Percentiles rank a stretch among this genome's conserved stretches.
Conservation (phyloP, 2,113 vertebrate species). For the Fregetta grallaria region DNA sequence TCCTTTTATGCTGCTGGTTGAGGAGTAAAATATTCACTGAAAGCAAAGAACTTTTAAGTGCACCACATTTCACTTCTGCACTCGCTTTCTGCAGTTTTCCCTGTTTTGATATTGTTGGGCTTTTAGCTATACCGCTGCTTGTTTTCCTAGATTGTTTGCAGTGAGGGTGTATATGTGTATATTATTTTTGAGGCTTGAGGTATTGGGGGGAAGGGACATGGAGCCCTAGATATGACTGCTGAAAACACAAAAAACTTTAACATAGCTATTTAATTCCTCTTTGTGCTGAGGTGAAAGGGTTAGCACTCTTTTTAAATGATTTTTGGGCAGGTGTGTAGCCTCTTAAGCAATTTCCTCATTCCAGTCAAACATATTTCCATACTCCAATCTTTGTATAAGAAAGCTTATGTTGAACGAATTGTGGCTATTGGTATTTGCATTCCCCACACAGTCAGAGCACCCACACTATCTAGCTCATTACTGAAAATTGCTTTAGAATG, state of each 20-base stretch:
- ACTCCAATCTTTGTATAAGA: neutral
- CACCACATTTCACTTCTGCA: neutral
- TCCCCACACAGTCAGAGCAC: neutral
- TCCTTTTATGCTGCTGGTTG: neutral
- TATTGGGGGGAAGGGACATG: accelerated
- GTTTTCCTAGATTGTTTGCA: neutral
- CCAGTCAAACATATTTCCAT: neutral
- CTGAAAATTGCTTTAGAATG: conserved; percentile 43
- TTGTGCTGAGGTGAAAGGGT: neutral
- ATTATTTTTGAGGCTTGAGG: neutral
- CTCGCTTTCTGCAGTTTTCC: neutral
- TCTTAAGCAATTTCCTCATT: neutral
- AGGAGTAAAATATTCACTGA: neutral
- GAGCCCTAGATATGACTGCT: neutral
- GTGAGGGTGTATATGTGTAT: neutral
- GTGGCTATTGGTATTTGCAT: conserved; percentile 33
- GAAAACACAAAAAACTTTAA: neutral
- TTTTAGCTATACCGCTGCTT: neutral
- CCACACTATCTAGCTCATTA: conserved; percentile 22
- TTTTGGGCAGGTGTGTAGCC: neutral
- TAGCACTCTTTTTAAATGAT: neutral
- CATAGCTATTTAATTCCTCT: neutral
- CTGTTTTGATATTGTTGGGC: neutral
- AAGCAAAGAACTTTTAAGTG: neutral
- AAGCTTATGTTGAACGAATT: neutral